These are phyloP conservation scores for Stegophylla sp. DNA, from an alignment of 2,888 invertebrate genomes.

Conservation along the genomic window DNA sequence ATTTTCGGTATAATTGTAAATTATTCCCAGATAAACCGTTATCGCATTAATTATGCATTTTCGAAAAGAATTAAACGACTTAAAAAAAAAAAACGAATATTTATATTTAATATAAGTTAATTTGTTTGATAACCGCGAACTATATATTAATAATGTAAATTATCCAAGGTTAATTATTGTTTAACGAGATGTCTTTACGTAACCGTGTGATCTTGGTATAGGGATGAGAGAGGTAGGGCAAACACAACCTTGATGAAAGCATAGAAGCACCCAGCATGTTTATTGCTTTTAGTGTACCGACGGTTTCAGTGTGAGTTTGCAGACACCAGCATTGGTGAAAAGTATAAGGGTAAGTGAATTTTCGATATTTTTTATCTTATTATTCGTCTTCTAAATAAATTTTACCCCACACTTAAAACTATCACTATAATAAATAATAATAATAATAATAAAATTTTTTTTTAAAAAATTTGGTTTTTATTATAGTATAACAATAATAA, in stretches of 20 bases:
- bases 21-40: too few relatives aligned
- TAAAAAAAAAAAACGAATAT: too few relatives aligned
- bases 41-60: too few relatives aligned
- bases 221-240: constrained; percentile 59
- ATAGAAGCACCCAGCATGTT: constrained; percentile 55
- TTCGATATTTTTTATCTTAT: not conserved
- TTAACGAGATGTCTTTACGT: constrained; percentile 39
- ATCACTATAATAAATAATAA: not conserved
- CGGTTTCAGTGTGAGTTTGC: constrained; percentile 40
- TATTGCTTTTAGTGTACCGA: constrained; percentile 38
- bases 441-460: too few relatives aligned
- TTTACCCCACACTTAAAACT: not conserved
- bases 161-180: constrained; percentile 44
- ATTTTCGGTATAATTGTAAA: too few relatives aligned
- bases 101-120: not conserved
- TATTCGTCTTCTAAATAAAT: not conserved
- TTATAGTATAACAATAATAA: not conserved
- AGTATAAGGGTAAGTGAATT: constrained; percentile 47
- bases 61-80: too few relatives aligned
- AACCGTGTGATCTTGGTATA: constrained; percentile 48
- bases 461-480: too few relatives aligned
- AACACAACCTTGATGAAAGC: constrained; percentile 54
- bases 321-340: constrained; percentile 13
- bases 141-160: constrained; percentile 34
- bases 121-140: constrained; percentile 19